These are phyloP conservation scores for Cephalopholis sonnerati DNA, from an alignment of 2,113 vertebrate species.

Conservation along the genomic window DNA sequence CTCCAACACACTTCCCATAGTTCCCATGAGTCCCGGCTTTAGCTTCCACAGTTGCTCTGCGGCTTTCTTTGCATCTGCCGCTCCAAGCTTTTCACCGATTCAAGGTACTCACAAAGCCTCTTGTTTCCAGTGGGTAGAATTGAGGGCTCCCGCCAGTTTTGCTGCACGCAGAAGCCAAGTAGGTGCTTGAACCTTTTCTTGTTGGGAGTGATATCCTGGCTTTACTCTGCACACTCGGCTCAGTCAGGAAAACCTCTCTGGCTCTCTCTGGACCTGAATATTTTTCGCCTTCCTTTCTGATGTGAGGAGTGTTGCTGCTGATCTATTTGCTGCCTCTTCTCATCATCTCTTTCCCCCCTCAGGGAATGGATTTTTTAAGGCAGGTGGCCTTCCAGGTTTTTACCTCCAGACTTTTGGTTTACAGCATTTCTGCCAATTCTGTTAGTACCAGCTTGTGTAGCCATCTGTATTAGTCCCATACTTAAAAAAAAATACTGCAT, in stretches of 20 bases:
- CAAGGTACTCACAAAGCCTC: conserved; percentile 26
- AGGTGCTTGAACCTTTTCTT: conserved; percentile 50
- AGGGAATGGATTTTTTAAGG: conserved; percentile 25
- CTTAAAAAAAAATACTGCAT: background rate
- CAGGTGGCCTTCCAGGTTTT: conserved; percentile 44
- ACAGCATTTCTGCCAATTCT: conserved; percentile 18
- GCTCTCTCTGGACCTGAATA: conserved; percentile 14
- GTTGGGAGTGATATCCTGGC: conserved; percentile 25
- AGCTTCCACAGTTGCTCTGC: background rate
- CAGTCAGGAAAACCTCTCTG: conserved; percentile 1
- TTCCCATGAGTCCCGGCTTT: conserved; percentile 6
- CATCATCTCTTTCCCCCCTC: background rate
- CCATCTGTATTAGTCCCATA: conserved; percentile 32
- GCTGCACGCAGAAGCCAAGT: conserved; percentile 35
- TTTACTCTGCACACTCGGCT: background rate
- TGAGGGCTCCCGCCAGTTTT: conserved; percentile 41
- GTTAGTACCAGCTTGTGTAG: conserved; percentile 24
- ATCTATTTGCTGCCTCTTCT: conserved; percentile 27
- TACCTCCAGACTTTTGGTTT: conserved; percentile 37
- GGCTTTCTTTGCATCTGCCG: conserved; percentile 4
- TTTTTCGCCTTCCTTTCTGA: conserved; percentile 30
- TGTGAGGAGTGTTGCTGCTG: conserved; percentile 12
- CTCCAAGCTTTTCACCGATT: conserved; percentile 20
- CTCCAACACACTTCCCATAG: background rate
- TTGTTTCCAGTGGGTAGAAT: conserved; percentile 35